Conservation (phyloP, 2,797 vertebrate genomes). For the Etheostoma nigrum region DNA sequence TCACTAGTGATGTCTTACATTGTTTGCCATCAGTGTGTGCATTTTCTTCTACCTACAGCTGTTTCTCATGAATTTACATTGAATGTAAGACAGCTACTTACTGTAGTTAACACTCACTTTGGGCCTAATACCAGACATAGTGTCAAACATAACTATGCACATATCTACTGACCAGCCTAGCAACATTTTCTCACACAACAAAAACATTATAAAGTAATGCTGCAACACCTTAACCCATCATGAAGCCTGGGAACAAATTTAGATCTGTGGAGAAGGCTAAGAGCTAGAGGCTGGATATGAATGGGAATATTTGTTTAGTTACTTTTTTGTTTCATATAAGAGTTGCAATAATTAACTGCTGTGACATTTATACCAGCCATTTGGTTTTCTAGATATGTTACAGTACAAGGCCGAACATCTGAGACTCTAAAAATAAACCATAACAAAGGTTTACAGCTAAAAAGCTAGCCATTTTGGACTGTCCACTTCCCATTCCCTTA, state of each 20-base stretch:
- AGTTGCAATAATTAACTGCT: conserved; percentile 2
- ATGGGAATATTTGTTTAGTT: conserved; percentile 4
- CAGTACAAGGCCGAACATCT: not conserved
- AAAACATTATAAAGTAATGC: conserved; percentile 2
- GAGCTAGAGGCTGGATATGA: conserved; percentile 16
- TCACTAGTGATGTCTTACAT: not conserved
- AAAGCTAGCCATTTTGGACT: no score
- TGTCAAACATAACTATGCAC: not conserved
- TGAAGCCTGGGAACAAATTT: conserved; percentile 30
- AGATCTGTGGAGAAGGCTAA: conserved; percentile 28
- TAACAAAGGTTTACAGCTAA: not conserved
- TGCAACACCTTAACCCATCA: conserved; percentile 8
- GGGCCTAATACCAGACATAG: not conserved
- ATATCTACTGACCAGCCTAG: not conserved
- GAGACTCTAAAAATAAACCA: not conserved
- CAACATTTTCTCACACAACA: conserved; percentile 9
- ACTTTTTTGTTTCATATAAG: not conserved
- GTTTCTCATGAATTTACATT: conserved; percentile 1
- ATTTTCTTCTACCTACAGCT: conserved; percentile 11
- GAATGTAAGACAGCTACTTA: not conserved
- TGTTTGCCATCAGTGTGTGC: not conserved
- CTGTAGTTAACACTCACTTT: not conserved
- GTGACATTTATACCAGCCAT: not conserved
- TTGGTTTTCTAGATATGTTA: not conserved
- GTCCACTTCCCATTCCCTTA: not conserved